Base-by-base conservation (phyloP, 2,888 invertebrate genomes). In the Drosophila kanekoi region DNA sequence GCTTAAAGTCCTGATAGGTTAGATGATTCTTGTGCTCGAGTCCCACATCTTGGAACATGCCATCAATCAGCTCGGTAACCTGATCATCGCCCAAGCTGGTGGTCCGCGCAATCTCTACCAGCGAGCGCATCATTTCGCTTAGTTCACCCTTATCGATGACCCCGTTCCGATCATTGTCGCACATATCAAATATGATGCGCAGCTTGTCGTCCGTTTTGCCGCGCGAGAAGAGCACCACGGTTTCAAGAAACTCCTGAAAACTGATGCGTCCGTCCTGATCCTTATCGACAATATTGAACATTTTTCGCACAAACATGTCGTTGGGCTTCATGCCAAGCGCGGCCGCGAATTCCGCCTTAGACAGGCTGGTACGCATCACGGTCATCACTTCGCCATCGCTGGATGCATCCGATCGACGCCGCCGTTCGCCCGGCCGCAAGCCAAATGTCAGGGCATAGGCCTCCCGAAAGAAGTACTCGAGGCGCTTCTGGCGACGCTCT, bases 251-350 rank as follows among this genome's bases (percentile, higher is more conserved):
- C 92, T 98, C 98, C 94, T 97, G 97, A 91, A 99, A 99, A 4
- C 97, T 98, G 81, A 99, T 98, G 68, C 97, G 94, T 2, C 98
- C 98, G 92, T 98, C 98, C 65, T 97, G 95, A 90, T 98, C 98
- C 90, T 98, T 98, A 91, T 98, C 98, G 0, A 98, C 98, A 86
- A 98, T 98, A 86, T 98, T 98, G 91, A 99, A 99, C 98, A 99
- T 98, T 93, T 98, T 97, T 87, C 97, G 96, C 0, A 99, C 98
- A 91, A 99, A 99, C 57, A 98, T 96, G 20, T 98, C 98, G 87
- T 98, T 97, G 0, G 97, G 94, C 91, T 96, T 96, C 99, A 99
- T 99, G 40, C 98, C 99, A 4, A 99, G 93, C 0, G 98, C 98
- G 56, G 97, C 97, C 0, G 98, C 98, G 89, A 99, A 98, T 92